Evolutionary conservation across 2,888 invertebrate species (phyloP).

Genomic region (Diaprepes abbreviatus): DNA sequence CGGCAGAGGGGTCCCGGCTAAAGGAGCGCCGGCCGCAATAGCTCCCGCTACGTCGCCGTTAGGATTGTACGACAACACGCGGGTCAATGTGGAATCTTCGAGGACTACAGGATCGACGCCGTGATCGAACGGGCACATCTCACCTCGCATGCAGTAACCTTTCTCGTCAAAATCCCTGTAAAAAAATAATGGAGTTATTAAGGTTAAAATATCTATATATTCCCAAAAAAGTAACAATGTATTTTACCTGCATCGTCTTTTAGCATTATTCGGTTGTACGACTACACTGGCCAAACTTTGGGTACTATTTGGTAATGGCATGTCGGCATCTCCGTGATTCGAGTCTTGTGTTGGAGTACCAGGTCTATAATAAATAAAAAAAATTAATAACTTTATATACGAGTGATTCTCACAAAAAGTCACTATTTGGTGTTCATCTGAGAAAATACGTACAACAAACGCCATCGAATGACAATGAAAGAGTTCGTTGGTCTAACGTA

Average conservation of each 20-base stretch:
- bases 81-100: conserved; percentile 81
- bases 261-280: conserved; percentile 61
- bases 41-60: conserved; percentile 62
- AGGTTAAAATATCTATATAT: no score
- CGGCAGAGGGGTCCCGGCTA: conserved; percentile 60
- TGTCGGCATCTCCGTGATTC: conserved; percentile 69
- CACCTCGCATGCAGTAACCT: conserved; percentile 89
- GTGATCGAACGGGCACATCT: conserved; percentile 97
- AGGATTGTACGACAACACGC: conserved; percentile 70
- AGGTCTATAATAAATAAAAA: conserved; percentile 59
- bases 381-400: no score
- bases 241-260: conserved; percentile 79
- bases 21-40: conserved; percentile 51
- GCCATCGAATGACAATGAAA: no score
- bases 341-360: conserved; percentile 73
- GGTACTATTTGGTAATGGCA: conserved; percentile 6
- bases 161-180: conserved; percentile 84
- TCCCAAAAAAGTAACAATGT: no score
- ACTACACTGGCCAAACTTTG: conserved; percentile 65
- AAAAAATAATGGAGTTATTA: not conserved
- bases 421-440: no score
- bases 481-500: no score
- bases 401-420: no score
- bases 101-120: conserved; percentile 96
- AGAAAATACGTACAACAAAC: no score